Percentiles rank a stretch among this genome's conserved stretches.
Conservation (phyloP, 1,140 invertebrate species). For the Diachasmimorpha longicaudata region DNA sequence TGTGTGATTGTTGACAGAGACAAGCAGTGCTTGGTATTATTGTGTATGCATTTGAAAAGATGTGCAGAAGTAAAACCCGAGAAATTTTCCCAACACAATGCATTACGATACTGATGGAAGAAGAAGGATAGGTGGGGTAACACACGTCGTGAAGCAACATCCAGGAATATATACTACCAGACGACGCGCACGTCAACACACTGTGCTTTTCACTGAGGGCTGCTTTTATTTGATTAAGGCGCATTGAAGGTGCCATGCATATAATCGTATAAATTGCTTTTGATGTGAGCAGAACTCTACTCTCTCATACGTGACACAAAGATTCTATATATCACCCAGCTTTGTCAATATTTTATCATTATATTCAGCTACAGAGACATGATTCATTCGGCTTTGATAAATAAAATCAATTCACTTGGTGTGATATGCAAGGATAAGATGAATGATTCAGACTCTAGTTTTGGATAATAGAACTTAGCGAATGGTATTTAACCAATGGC, state of each 20-base stretch:
- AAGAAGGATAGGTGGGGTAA: not conserved
- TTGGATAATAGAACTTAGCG: too few relatives aligned
- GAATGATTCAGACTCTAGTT: too few relatives aligned
- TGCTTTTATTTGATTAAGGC: constrained; percentile 34
- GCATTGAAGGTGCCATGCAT: constrained; percentile 35
- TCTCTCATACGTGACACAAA: not conserved
- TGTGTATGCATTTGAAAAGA: not conserved
- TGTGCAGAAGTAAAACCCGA: not conserved
- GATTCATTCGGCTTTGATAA: not conserved
- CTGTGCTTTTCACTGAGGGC: not conserved
- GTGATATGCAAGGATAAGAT: not conserved
- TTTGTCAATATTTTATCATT: not conserved
- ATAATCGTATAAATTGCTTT: constrained; percentile 37
- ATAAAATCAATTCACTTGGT: not conserved
- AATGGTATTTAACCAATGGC: too few relatives aligned
- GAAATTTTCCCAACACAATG: not conserved
- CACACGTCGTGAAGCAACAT: not conserved
- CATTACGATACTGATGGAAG: not conserved
- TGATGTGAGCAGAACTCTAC: constrained; percentile 29
- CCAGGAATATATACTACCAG: not conserved
- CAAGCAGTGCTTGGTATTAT: not conserved
- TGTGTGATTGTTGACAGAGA: not conserved
- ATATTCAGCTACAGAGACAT: not conserved
- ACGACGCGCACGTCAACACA: constrained; percentile 13
- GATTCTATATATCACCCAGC: not conserved